These are phyloP conservation scores for Picathartes gymnocephalus DNA, from an alignment of 2,113 vertebrate species.

Conservation along the genomic window DNA sequence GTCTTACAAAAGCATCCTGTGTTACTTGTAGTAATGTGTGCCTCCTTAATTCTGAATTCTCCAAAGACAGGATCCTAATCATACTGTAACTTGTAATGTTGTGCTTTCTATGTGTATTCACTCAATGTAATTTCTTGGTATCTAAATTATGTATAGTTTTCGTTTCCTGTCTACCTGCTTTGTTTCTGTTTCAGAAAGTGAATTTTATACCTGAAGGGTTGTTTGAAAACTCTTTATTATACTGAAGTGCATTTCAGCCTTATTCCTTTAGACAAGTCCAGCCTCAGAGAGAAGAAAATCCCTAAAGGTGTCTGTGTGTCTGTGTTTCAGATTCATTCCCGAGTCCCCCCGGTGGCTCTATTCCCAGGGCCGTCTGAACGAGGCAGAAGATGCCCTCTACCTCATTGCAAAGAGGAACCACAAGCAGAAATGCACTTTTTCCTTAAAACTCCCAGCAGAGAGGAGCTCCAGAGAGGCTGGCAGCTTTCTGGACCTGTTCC, in stretches of 20 bases:
- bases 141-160: neutral
- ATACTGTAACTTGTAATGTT: neutral
- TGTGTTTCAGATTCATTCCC: conserved; percentile 76
- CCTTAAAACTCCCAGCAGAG: conserved; percentile 54
- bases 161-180: neutral
- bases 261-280: neutral
- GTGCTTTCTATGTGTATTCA: neutral
- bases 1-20: neutral
- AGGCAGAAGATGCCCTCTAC: conserved; percentile 75
- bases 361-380: conserved; percentile 73
- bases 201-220: neutral
- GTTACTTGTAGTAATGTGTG: neutral
- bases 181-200: neutral
- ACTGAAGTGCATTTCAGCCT: neutral
- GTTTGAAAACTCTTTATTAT: neutral
- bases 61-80: neutral
- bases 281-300: neutral
- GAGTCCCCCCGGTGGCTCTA: conserved; percentile 84
- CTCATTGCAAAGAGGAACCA: conserved; percentile 75
- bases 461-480: conserved; percentile 46
- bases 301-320: neutral
- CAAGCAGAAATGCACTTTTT: conserved; percentile 67
- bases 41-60: neutral
- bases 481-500: conserved; percentile 74
- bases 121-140: neutral